Evolutionary conservation across 2,888 invertebrate genomes (phyloP), one percentile per base, ranked within the genome.

Genomic region (Sipha maydis): DNA sequence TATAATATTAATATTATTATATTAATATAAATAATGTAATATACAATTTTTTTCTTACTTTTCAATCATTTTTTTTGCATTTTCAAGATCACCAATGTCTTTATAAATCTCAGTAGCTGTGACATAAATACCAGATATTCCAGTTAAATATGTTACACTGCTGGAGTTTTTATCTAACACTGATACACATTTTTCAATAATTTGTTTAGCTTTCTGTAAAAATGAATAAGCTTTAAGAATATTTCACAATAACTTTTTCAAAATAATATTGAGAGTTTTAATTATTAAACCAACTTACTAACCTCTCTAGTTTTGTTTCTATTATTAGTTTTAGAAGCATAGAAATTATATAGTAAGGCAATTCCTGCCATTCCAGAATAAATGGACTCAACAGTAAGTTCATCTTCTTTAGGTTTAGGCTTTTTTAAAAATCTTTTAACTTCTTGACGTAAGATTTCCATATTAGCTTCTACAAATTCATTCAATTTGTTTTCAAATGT

Each of bases 291-390:
- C 28, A 31, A 83, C 34, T 34, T 34, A 34, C 78, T 89, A 89
- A 69, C 80, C 77, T 71, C 71, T 31, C 41, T 41, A 17, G 9
- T 85, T 89, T 89, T 79, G 41, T 89, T 69, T 69, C 75, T 83
- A 9, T 85, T 80, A 48, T 89, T 89, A 38, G 17, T 78, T 84
- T 90, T 89, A 89, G 91, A 91, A 71, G 92, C 92, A 90, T 92
- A 92, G 90, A 93, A 93, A 86, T 95, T 93, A 91, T 95, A 94
- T 90, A 95, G 93, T 71, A 95, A 92, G 67, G 95, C 95, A 89
- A 96, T 92, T 67, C 97, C 97, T 90, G 95, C 92, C 88, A 94
- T 94, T 67, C 97, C 97, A 17, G 96, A 96, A 90, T 97, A 97
- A 0, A 96, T 93, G 8, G 78, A 89, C n/a, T 89, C 89, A 5